These are phyloP conservation scores for Schlechtendalia chinensis DNA, from an alignment of 1,140 invertebrate species.

Conservation along the genomic window DNA sequence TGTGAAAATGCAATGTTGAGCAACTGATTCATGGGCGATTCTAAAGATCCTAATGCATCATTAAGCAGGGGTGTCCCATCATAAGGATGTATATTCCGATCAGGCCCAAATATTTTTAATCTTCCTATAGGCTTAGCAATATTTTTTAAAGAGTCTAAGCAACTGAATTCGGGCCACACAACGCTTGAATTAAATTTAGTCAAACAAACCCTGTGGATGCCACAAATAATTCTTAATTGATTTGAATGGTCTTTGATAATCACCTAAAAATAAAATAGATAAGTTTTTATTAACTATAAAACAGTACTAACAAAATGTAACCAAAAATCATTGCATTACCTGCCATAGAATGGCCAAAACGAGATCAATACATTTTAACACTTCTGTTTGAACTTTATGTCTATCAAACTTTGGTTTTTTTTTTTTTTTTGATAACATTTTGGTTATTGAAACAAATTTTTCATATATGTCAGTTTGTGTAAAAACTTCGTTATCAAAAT, in stretches of 20 bases:
- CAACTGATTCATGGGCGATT: constrained; percentile 45
- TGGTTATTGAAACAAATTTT: constrained; percentile 37
- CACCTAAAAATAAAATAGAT: constrained; percentile 11
- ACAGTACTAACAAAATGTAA: background rate
- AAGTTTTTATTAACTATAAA: background rate
- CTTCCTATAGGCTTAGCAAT: constrained; percentile 25
- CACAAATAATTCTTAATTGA: constrained; percentile 28
- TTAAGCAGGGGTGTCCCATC: constrained; percentile 31
- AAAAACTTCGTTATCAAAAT: constrained; percentile 30
- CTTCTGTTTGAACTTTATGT: constrained; percentile 30
- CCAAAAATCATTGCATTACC: constrained; percentile 16
- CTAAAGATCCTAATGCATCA: constrained; percentile 21
- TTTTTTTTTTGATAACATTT: constrained; percentile 21
- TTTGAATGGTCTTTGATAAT: constrained; percentile 45
- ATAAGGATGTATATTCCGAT: constrained; percentile 44
- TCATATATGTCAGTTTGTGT: constrained; percentile 18
- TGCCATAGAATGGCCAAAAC: constrained; percentile 43
- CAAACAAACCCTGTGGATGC: constrained; percentile 38
- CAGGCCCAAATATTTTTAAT: constrained; percentile 45
- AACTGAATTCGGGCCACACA: constrained; percentile 16
- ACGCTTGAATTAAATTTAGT: constrained; percentile 43
- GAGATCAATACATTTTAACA: constrained; percentile 38
- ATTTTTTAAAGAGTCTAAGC: constrained; percentile 25
- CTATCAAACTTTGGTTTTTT: constrained; percentile 39
- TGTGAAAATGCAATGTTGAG: constrained; percentile 55